Evolutionary conservation across 2,888 invertebrate genomes (phyloP).

Genomic region (Tinea pellionella): DNA sequence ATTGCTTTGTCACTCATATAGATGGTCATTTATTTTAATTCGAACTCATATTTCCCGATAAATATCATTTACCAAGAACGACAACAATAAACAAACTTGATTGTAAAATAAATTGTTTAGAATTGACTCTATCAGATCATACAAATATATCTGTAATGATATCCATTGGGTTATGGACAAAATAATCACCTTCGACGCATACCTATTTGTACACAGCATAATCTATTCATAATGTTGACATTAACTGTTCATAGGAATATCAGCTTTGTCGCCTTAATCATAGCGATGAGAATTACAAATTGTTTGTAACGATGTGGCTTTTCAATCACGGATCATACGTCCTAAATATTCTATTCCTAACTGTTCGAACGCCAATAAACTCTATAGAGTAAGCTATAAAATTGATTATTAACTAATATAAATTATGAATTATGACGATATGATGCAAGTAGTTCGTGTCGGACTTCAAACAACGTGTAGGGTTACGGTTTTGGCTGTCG

Average conservation of each 20-base stretch:
- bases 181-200: slow-evolving; percentile 7
- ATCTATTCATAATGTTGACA: slow-evolving; percentile 4
- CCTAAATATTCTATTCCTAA: slow-evolving; percentile 5
- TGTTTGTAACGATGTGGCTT: neutral
- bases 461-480: neutral
- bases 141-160: slow-evolving; percentile 29
- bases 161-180: slow-evolving; percentile 19
- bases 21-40: neutral
- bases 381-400: slow-evolving; percentile 1
- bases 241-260: neutral
- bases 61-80: neutral
- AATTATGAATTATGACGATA: neutral
- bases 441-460: neutral
- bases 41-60: neutral
- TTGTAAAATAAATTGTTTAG: slow-evolving; percentile 1
- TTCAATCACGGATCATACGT: neutral
- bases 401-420: neutral
- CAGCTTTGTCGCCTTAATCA: neutral
- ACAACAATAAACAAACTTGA: neutral
- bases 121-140: slow-evolving; percentile 8
- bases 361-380: neutral
- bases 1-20: neutral
- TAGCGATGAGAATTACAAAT: neutral
- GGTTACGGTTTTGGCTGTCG: neutral
- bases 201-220: neutral